Conservation (phyloP, 2,888 invertebrate species). For the Erebia aethiops region DNA sequence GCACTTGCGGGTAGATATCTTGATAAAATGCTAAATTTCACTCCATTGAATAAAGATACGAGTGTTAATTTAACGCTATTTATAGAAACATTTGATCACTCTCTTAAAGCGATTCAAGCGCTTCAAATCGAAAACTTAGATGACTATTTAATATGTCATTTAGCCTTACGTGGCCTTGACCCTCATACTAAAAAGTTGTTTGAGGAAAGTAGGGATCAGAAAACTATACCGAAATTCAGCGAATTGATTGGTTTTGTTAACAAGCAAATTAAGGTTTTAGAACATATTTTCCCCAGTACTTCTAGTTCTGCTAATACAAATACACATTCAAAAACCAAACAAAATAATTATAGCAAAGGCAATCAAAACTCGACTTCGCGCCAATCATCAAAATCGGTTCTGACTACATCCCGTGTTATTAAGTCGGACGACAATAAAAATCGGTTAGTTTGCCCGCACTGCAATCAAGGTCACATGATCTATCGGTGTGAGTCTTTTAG, state of each 20-base stretch:
- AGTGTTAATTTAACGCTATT: conserved; percentile 23
- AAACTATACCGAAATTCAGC: conserved; percentile 20
- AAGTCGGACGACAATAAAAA: neutral
- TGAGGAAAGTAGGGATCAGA: conserved; percentile 29
- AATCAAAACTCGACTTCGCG: no score
- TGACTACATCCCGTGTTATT: neutral
- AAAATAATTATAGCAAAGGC: no score
- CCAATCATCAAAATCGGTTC: neutral
- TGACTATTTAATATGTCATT: conserved; percentile 29
- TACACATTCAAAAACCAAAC: no score
- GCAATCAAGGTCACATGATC: neutral
- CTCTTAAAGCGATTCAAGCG: conserved; percentile 32
- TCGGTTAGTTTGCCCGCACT: neutral
- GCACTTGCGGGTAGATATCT: conserved; percentile 25
- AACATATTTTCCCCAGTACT: neutral
- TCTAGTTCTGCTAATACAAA: no score
- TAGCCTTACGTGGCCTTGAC: conserved; percentile 27
- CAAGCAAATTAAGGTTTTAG: conserved; percentile 26
- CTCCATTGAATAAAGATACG: conserved; percentile 28
- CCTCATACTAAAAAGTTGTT: conserved; percentile 23
- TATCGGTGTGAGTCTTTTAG: neutral
- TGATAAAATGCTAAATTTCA: conserved; percentile 37
- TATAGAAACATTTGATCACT: conserved; percentile 33
- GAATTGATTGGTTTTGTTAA: conserved; percentile 22
- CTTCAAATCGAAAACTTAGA: conserved; percentile 25